A percentile compares a stretch with the other conserved stretches of the same genome.
Evolutionary conservation across 2,888 invertebrate genomes (phyloP).

Genomic region (Crepidodera aurea): DNA sequence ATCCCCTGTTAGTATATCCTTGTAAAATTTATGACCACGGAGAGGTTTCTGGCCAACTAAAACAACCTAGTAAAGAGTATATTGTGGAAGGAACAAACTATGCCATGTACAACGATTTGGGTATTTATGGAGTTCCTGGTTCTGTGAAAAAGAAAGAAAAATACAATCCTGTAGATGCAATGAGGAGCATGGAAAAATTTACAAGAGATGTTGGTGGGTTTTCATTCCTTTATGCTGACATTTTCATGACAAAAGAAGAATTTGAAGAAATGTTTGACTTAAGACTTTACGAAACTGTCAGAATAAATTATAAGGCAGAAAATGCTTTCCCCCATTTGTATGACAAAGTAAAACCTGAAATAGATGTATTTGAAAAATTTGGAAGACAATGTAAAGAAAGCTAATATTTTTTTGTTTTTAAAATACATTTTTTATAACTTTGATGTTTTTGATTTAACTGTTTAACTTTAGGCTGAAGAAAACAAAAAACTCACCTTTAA

Average conservation of each 20-base stretch:
- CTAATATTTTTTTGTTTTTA: not conserved
- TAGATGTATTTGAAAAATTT: slow-evolving; percentile 70
- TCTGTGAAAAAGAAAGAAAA: slow-evolving; percentile 66
- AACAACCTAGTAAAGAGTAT: slow-evolving; percentile 66
- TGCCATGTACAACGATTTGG: slow-evolving; percentile 76
- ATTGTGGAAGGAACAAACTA: slow-evolving; percentile 71
- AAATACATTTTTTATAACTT: slow-evolving; percentile 2
- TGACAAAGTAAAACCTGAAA: slow-evolving; percentile 73
- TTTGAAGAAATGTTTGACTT: slow-evolving; percentile 76
- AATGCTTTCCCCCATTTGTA: slow-evolving; percentile 72
- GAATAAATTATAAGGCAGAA: slow-evolving; percentile 67
- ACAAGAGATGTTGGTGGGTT: slow-evolving; percentile 73
- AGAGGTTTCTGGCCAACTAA: slow-evolving; percentile 67
- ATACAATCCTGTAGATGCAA: slow-evolving; percentile 71
- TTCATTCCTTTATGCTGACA: slow-evolving; percentile 75
- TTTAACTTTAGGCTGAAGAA: no score
- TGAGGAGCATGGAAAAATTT: slow-evolving; percentile 76
- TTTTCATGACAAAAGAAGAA: slow-evolving; percentile 72
- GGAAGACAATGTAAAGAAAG: slow-evolving; percentile 53
- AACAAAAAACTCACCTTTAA: slow-evolving; percentile 70
- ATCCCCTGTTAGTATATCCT: slow-evolving; percentile 74
- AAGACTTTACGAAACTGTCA: slow-evolving; percentile 68
- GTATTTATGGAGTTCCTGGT: slow-evolving; percentile 75
- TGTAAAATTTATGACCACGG: slow-evolving; percentile 73
- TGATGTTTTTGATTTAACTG: not conserved